phyloP scores from a whole-genome alignment of 2,888 invertebrate species.

The Drosophila tripunctata region DNA sequence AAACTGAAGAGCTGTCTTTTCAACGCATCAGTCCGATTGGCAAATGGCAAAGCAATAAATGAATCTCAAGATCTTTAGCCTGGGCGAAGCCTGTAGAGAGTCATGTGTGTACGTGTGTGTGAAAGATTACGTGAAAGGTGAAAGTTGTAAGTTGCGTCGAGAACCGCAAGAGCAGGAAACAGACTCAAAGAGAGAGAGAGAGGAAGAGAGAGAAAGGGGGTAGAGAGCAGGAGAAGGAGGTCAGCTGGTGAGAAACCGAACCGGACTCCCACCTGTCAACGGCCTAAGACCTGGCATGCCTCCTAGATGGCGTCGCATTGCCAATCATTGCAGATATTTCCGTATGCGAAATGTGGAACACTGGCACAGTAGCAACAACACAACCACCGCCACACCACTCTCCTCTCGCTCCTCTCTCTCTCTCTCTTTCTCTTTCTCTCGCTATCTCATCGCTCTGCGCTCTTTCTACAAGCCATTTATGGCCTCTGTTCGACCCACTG shows the following conservation, averaged over 20 bases:
- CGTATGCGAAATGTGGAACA: conserved; percentile 79
- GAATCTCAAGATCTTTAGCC: conserved; percentile 42
- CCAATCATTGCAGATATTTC: conserved; percentile 60
- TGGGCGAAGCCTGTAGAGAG: conserved; percentile 23
- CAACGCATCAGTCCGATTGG: conserved; percentile 37
- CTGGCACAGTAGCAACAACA: conserved; percentile 66
- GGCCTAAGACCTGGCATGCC: conserved; percentile 45
- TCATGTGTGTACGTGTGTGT: conserved; percentile 27
- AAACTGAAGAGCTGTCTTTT: conserved; percentile 20
- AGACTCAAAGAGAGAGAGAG: conserved; percentile 4
- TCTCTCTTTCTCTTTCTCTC: neutral
- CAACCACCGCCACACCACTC: conserved; percentile 6
- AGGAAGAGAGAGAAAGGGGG: neutral
- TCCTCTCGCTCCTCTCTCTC: neutral
- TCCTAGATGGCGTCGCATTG: conserved; percentile 6
- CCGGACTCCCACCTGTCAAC: conserved; percentile 55
- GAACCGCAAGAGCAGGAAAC: conserved; percentile 70
- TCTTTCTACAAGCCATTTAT: conserved; percentile 34
- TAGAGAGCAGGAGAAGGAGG: neutral
- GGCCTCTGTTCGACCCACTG: conserved; percentile 51
- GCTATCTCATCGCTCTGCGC: neutral
- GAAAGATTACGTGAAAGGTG: conserved; percentile 84
- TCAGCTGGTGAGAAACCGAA: conserved; percentile 50
- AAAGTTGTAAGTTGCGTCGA: conserved; percentile 77
- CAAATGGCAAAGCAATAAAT: conserved; percentile 66